A percentile compares a stretch with the other conserved stretches of the same genome.
These are phyloP conservation scores for Neodiprion lecontei DNA, from an alignment of 1,140 invertebrate genomes.

Conservation along the genomic window DNA sequence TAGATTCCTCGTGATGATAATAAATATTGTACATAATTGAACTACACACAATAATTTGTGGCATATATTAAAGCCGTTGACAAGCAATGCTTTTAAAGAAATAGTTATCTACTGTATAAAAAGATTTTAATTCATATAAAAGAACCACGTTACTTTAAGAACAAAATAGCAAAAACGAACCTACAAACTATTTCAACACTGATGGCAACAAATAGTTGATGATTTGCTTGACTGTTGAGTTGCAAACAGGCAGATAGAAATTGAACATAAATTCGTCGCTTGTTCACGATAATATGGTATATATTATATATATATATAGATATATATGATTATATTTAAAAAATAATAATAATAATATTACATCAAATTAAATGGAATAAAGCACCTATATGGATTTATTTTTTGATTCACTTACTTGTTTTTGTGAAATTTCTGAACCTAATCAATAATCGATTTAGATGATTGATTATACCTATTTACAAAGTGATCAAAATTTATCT, in stretches of 20 bases:
- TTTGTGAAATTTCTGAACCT: slow-evolving; percentile 6
- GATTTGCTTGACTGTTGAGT: too few species aligned
- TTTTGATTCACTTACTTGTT: slow-evolving; percentile 29
- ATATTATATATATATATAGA: slow-evolving; percentile 24
- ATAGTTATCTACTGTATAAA: background rate
- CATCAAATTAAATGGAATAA: slow-evolving; percentile 22
- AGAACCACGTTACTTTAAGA: too few species aligned
- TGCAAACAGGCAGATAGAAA: background rate
- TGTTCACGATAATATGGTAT: slow-evolving; percentile 14
- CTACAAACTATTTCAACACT: too few species aligned
- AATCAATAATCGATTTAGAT: background rate
- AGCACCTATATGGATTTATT: slow-evolving; percentile 30
- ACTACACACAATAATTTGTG: background rate
- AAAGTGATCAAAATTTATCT: background rate
- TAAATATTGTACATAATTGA: slow-evolving; percentile 33
- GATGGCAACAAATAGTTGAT: too few species aligned
- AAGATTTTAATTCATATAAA: too few species aligned
- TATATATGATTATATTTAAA: slow-evolving; percentile 9
- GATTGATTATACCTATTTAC: slow-evolving; percentile 1
- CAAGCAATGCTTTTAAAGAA: slow-evolving; percentile 1
- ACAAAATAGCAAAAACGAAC: too few species aligned
- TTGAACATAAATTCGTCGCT: background rate
- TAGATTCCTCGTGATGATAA: slow-evolving; percentile 24
- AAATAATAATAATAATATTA: slow-evolving; percentile 6
- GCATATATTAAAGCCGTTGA: background rate